Conservation (phyloP, 1,140 invertebrate genomes). For the Aphelinus certus region DNA sequence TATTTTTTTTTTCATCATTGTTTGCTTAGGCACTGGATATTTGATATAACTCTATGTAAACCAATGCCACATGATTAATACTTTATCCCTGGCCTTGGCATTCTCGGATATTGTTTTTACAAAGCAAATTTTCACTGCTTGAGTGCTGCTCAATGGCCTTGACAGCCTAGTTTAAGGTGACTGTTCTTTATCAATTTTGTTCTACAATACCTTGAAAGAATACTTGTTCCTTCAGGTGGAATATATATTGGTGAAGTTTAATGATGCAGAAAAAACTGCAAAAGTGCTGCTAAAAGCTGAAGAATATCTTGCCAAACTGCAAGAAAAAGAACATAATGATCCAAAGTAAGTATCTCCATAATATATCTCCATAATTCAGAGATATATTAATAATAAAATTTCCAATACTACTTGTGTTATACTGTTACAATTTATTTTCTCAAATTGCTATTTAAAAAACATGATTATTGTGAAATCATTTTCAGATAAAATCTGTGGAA, state of each 20-base stretch:
- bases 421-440: background rate
- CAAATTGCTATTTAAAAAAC: too few species aligned
- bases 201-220: constrained; percentile 18
- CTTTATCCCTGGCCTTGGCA: constrained; percentile 11
- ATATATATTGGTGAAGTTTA: constrained; percentile 96
- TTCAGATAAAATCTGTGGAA: too few species aligned
- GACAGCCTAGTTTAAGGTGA: background rate
- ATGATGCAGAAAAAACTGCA: constrained; percentile 86
- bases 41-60: background rate
- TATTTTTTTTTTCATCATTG: too few species aligned
- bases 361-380: background rate
- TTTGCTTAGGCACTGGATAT: background rate
- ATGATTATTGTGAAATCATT: too few species aligned
- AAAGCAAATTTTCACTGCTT: background rate
- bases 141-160: background rate
- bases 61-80: background rate
- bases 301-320: constrained; percentile 81
- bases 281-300: constrained; percentile 84
- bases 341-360: constrained; percentile 73
- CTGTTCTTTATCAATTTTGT: constrained; percentile 11
- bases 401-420: too few species aligned
- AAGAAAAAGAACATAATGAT: constrained; percentile 83
- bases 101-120: constrained; percentile 11
- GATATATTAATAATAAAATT: too few species aligned
- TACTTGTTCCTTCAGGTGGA: constrained; percentile 75